Base-by-base conservation (phyloP, 2,797 vertebrate genomes). In the Malurus splendens region DNA sequence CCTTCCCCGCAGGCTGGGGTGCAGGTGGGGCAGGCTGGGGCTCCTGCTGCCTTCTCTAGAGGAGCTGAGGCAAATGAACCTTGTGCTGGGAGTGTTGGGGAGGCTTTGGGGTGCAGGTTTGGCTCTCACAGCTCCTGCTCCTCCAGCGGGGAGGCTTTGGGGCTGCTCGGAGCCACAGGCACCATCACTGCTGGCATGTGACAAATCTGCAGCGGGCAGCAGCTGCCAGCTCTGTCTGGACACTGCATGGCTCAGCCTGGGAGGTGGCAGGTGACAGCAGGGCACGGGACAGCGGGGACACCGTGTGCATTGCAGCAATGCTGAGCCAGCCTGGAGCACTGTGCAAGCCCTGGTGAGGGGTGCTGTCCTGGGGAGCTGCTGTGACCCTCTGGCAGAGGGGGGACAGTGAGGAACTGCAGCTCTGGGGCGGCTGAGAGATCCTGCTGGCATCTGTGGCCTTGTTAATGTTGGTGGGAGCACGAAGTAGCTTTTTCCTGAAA, bases 281-380 rank as follows among this genome's bases (percentile, higher is more conserved):
- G 1, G 51, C 4, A 1, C 18, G 75, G 74, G 83, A 16, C 38
- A 20, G 54, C 0, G 0, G 15, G 57, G n/a, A 66, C 70, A 71
- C 55, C 55, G 4, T 0, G 1, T 14, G 38, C 3, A 0, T 1
- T 23, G 50, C 60, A 23, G 4, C 61, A 70, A 30, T 1, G 17
- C 86, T 60, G 86, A 32, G 14, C 86, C 61, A 15, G 24, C 16
- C 82, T 84, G 60, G 30, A 52, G 2, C 0, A 0, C 56, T 39
- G 38, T 14, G 33, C 22, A 4, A 79, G 41, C 28, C 36, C 18
- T 10, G 47, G 3, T 23, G 25, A 22, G 45, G 14, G 28, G 2
- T 51, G 83, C 11, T 1, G 33, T 2, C 3, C 18, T 28, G 76
- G 70, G 76, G 27, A 70, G 60, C 60, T 66, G 60, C 51, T 41